Conservation (phyloP, 2,113 vertebrate species). For the Hiodon alosoides region DNA sequence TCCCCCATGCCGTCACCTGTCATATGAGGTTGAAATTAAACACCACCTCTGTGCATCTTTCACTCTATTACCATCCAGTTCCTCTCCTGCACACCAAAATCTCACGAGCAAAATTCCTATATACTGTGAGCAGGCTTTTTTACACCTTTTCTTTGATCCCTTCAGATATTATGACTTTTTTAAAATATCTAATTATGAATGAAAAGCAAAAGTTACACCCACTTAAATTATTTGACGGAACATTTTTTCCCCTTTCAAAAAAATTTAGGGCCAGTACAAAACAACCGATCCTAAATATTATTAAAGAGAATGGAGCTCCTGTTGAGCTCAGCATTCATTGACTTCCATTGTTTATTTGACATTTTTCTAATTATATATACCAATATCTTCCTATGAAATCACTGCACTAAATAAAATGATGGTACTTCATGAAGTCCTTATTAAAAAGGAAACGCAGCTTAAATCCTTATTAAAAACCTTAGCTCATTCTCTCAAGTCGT, state of each 20-base stretch:
- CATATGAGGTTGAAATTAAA: slow-evolving; percentile 53
- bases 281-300: slow-evolving; percentile 12
- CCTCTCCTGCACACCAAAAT: slow-evolving; percentile 49
- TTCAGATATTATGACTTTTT: neutral
- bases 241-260: neutral
- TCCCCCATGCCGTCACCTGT: slow-evolving; percentile 52
- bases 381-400: slow-evolving; percentile 28
- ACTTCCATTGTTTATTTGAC: slow-evolving; percentile 25
- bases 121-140: slow-evolving; percentile 60
- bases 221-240: neutral
- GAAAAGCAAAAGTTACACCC: neutral
- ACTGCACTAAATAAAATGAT: too few species aligned
- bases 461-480: too few species aligned
- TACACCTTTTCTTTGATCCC: slow-evolving; percentile 1
- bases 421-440: too few species aligned
- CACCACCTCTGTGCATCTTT: slow-evolving; percentile 48
- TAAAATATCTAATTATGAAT: neutral
- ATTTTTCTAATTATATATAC: slow-evolving; percentile 39
- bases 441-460: too few species aligned
- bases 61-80: slow-evolving; percentile 43
- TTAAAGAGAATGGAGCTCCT: slow-evolving; percentile 27
- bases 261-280: slow-evolving; percentile 1
- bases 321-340: slow-evolving; percentile 17
- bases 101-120: slow-evolving; percentile 45
- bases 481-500: too few species aligned